These are phyloP conservation scores for Cherax quadricarinatus DNA, from an alignment of 1,140 invertebrate genomes.

Conservation along the genomic window DNA sequence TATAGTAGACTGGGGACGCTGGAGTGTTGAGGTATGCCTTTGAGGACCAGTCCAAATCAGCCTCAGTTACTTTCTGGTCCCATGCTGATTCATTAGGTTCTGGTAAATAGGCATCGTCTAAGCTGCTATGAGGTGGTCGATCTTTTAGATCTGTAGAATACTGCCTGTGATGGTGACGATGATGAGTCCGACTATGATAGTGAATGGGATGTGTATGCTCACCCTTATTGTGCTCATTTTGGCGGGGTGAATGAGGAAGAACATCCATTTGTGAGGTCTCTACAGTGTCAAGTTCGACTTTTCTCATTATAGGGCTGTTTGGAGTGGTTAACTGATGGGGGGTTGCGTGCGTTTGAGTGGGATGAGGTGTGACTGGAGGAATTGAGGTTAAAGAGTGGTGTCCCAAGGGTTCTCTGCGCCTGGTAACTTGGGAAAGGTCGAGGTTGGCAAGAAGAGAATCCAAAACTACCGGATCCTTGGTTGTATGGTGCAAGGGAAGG, in stretches of 20 bases:
- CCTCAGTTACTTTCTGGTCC: slow-evolving; percentile 27
- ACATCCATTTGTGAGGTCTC: background rate
- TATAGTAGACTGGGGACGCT: background rate
- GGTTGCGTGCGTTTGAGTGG: background rate
- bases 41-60: slow-evolving; percentile 3
- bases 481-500: background rate
- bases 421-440: slow-evolving; percentile 26
- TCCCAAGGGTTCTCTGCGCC: slow-evolving; percentile 10
- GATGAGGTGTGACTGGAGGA: background rate
- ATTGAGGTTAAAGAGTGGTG: background rate
- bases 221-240: background rate
- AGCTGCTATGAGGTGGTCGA: background rate
- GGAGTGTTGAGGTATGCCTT: background rate
- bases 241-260: background rate
- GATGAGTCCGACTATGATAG: background rate
- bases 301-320: background rate
- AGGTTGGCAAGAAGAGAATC: slow-evolving; percentile 27
- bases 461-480: background rate
- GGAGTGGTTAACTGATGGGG: background rate
- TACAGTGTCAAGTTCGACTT: slow-evolving; percentile 7
- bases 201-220: background rate
- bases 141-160: background rate
- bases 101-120: background rate
- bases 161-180: slow-evolving; percentile 29
- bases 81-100: background rate